Conservation (phyloP, 2,113 vertebrate genomes). For the Edolisoma coerulescens region DNA sequence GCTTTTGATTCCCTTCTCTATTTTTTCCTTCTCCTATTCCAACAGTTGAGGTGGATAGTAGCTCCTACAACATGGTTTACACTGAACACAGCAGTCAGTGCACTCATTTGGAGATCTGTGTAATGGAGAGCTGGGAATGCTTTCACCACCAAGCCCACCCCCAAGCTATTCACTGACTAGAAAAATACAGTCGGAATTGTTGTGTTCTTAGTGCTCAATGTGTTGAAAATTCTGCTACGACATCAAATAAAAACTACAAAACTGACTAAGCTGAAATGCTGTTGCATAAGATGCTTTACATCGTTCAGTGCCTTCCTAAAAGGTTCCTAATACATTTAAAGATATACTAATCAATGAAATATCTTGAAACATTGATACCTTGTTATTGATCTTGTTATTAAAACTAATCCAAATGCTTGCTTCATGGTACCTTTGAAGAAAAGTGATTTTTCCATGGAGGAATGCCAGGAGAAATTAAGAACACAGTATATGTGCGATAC, state of each 20-base stretch:
- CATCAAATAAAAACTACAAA: not conserved
- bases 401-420: slow-evolving; percentile 57
- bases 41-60: not conserved
- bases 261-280: not conserved
- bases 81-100: not conserved
- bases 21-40: not conserved
- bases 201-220: not conserved
- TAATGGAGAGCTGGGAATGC: not conserved
- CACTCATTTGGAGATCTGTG: not conserved
- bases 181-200: not conserved
- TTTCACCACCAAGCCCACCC: not conserved
- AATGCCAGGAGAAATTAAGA: not conserved
- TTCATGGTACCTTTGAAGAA: slow-evolving; percentile 8
- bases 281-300: not conserved
- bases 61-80: not conserved
- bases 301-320: not conserved
- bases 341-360: not conserved
- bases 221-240: not conserved
- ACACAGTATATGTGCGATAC: not conserved
- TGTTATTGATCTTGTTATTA: slow-evolving; percentile 51
- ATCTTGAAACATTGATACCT: not conserved
- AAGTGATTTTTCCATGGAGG: not conserved
- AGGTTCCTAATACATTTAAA: not conserved
- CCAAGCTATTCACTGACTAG: not conserved
- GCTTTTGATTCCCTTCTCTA: not conserved